phyloP scores from a whole-genome alignment of 2,797 vertebrate species.

The Dermochelys coriacea region DNA sequence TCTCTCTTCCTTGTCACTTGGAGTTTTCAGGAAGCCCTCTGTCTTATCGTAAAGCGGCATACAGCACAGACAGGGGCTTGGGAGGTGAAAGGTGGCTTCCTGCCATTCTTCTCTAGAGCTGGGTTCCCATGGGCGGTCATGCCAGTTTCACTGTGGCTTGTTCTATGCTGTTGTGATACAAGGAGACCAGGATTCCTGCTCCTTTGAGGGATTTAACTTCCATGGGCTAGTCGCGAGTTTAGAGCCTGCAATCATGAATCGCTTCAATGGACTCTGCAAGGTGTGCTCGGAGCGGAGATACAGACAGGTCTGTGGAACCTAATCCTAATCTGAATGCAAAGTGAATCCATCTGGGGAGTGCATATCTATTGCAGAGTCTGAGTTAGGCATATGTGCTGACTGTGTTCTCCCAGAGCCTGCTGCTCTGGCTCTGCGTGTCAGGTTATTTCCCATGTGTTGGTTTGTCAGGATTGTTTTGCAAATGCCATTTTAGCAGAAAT shows the following conservation, averaged over 20 bases:
- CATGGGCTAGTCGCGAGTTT: conserved; percentile 73
- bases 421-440: neutral
- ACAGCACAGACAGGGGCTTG: conserved; percentile 84
- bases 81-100: conserved; percentile 95
- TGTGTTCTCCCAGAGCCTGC: accelerated
- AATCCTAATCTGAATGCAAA: accelerated
- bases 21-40: conserved; percentile 89
- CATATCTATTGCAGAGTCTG: accelerated
- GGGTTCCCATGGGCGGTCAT: conserved; percentile 94
- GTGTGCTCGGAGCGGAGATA: conserved; percentile 91
- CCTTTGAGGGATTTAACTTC: conserved; percentile 62
- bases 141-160: conserved; percentile 88
- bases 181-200: conserved; percentile 65
- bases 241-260: conserved; percentile 86
- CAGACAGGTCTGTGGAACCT: conserved; percentile 88
- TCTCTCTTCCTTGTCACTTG: conserved; percentile 79
- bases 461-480: accelerated
- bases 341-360: accelerated
- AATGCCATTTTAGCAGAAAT: accelerated
- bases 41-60: conserved; percentile 91
- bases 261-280: conserved; percentile 90
- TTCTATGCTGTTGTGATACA: conserved; percentile 73
- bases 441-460: neutral
- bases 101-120: conserved; percentile 93
- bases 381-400: accelerated